Percentiles rank a stretch among this genome's conserved stretches.
phyloP scores from a whole-genome alignment of 2,797 vertebrate species.

The Coregonus sp. region DNA sequence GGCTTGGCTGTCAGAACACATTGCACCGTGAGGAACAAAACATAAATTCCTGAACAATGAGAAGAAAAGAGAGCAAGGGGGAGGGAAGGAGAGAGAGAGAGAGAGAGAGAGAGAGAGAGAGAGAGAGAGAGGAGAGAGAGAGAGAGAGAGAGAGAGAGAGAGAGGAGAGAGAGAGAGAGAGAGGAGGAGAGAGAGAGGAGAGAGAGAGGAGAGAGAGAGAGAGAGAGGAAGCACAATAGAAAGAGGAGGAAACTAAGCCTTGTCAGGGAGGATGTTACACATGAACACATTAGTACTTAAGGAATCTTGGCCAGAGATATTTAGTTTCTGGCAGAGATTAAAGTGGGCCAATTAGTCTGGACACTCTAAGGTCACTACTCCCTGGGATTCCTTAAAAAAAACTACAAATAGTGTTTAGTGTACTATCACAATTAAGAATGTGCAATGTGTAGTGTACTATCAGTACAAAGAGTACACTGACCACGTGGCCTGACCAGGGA shows the following conservation, averaged over 20 bases:
- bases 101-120: slow-evolving; percentile 4
- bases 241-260: slow-evolving; percentile 11
- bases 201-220: too few species aligned
- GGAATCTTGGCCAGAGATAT: slow-evolving; percentile 72
- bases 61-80: slow-evolving; percentile 26
- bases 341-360: slow-evolving; percentile 75
- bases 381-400: slow-evolving; percentile 28
- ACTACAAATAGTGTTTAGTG: slow-evolving; percentile 22
- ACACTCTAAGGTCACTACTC: slow-evolving; percentile 55
- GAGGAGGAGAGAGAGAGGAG: too few species aligned
- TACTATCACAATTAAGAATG: not conserved
- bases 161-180: too few species aligned
- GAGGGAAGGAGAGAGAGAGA: not conserved
- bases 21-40: slow-evolving; percentile 16
- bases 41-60: slow-evolving; percentile 16
- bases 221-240: too few species aligned
- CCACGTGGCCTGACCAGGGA: not conserved
- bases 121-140: too few species aligned
- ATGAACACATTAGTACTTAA: slow-evolving; percentile 62
- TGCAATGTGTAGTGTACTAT: slow-evolving; percentile 23
- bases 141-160: too few species aligned
- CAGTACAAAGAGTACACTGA: slow-evolving; percentile 36
- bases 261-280: slow-evolving; percentile 72
- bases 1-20: slow-evolving; percentile 11
- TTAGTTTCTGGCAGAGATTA: slow-evolving; percentile 64